These are phyloP conservation scores for Paralichthys olivaceus DNA, from an alignment of 2,113 vertebrate species.

Conservation along the genomic window DNA sequence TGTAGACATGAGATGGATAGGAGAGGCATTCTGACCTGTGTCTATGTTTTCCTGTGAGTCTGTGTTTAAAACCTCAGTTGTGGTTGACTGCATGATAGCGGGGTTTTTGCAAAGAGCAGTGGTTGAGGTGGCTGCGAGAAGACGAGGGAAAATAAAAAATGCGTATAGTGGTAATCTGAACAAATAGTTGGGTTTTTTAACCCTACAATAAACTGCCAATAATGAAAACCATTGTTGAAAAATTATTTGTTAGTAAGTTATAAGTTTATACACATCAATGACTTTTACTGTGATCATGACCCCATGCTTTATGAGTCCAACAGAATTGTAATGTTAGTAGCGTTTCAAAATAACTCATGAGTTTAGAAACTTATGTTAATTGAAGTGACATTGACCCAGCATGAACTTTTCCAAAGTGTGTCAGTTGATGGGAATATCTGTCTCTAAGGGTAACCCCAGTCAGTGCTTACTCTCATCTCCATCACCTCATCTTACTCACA, in stretches of 20 bases:
- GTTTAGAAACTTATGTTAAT: neutral
- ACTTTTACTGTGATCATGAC: neutral
- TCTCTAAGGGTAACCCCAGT: no score
- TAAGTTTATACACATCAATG: neutral
- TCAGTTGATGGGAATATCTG: neutral
- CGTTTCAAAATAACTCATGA: no score
- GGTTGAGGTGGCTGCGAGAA: neutral
- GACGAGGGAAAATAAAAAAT: neutral
- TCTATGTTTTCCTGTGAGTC: constrained; percentile 2
- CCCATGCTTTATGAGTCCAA: neutral
- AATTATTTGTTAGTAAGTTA: neutral
- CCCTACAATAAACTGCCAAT: neutral
- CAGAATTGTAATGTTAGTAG: neutral
- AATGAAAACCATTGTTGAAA: neutral
- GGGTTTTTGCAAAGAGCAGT: constrained; percentile 7
- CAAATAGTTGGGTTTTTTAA: no score
- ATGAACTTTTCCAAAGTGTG: neutral
- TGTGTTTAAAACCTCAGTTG: neutral
- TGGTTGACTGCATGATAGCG: neutral
- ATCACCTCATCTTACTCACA: no score
- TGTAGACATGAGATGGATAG: neutral
- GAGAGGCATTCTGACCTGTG: neutral
- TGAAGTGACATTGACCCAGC: neutral
- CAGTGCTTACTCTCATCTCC: no score
- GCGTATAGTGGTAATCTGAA: neutral